phyloP scores from a whole-genome alignment of 2,888 invertebrate genomes.

The Formica aserva region DNA sequence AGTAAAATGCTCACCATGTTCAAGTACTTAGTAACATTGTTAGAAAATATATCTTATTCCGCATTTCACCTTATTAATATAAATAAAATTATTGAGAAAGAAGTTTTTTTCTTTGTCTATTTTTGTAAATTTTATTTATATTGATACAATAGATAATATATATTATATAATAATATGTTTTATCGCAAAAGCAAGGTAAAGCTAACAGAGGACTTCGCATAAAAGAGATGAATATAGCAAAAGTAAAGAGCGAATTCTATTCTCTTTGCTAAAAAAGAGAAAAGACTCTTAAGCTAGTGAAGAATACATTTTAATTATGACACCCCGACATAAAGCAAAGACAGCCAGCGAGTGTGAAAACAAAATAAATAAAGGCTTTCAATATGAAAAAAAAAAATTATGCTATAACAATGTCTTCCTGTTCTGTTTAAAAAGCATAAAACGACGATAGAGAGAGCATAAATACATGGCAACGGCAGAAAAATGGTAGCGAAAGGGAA shows the following conservation, averaged over 20 bases:
- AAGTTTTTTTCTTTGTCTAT: not conserved
- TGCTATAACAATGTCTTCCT: slow-evolving; percentile 16
- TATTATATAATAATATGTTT: not conserved
- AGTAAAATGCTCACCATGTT: not conserved
- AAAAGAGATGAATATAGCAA: slow-evolving; percentile 4
- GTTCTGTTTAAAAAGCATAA: not conserved
- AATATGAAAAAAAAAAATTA: slow-evolving; percentile 7
- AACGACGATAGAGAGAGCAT: not conserved
- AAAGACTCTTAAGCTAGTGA: not conserved
- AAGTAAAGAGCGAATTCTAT: slow-evolving; percentile 48
- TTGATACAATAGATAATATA: not conserved
- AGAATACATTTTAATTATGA: slow-evolving; percentile 17
- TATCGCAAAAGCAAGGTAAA: slow-evolving; percentile 7
- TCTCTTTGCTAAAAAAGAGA: not conserved
- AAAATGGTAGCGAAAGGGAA: slow-evolving; percentile 64
- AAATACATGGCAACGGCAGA: slow-evolving; percentile 29
- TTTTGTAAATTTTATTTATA: not conserved
- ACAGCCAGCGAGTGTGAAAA: not conserved
- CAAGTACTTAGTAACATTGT: not conserved
- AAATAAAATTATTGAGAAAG: not conserved
- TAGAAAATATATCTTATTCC: not conserved
- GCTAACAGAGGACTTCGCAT: slow-evolving; percentile 34
- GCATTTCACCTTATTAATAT: slow-evolving; percentile 18
- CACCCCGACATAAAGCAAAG: not conserved
- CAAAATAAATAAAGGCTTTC: not conserved